Evolutionary conservation across 2,113 vertebrate species (phyloP).

Genomic region (Edolisoma coerulescens): DNA sequence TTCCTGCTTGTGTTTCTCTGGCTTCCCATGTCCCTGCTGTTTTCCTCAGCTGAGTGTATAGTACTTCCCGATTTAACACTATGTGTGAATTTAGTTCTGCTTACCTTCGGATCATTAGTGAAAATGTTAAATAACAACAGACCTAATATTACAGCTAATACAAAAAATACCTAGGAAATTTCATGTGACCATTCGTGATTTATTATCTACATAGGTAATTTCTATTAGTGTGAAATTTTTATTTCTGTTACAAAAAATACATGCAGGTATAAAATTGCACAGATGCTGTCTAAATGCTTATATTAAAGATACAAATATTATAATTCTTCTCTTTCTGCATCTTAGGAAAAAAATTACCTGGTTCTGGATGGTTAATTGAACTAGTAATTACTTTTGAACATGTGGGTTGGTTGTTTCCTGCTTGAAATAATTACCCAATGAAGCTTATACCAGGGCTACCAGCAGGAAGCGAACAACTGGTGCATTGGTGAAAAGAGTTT

Average conservation of each 20-base stretch:
- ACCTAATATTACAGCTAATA: background rate
- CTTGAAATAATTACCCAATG: conserved; percentile 65
- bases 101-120: background rate
- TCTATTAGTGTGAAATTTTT: background rate
- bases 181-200: background rate
- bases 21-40: background rate
- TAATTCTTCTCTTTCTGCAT: background rate
- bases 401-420: conserved; percentile 58
- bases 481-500: conserved; percentile 40
- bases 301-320: background rate
- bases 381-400: conserved; percentile 67
- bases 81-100: background rate
- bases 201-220: background rate
- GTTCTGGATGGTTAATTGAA: conserved; percentile 63
- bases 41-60: background rate
- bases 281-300: conserved; percentile 4
- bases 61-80: background rate
- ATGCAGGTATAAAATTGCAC: background rate
- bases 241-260: background rate
- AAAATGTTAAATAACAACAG: background rate
- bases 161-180: background rate
- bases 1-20: background rate
- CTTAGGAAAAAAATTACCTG: conserved; percentile 2
- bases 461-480: conserved; percentile 60
- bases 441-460: conserved; percentile 34